Percentiles rank a stretch among this genome's conserved stretches.
Evolutionary conservation across 2,113 vertebrate species (phyloP).

Genomic region (Tauraco erythrolophus): DNA sequence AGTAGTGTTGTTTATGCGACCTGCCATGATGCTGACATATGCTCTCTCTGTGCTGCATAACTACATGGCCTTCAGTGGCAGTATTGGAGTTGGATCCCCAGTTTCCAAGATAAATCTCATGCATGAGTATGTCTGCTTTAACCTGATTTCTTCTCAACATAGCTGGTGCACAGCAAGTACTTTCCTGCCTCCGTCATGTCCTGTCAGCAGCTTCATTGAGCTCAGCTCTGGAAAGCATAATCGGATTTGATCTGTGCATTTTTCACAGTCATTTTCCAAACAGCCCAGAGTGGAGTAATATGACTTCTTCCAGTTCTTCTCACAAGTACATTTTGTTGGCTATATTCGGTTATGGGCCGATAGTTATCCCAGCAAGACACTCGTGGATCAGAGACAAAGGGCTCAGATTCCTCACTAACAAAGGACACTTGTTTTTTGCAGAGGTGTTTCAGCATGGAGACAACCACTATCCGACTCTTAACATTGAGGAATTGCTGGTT

Average conservation of each 20-base stretch:
- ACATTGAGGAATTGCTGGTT: neutral
- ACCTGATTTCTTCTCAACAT: neutral
- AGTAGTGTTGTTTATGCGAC: neutral
- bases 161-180: neutral
- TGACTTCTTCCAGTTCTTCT: neutral
- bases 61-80: fast-evolving
- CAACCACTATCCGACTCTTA: neutral
- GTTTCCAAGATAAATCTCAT: neutral
- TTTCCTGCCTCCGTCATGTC: neutral
- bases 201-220: neutral
- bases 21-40: fast-evolving
- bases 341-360: neutral
- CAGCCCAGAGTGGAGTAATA: neutral
- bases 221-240: neutral
- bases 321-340: neutral
- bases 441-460: neutral
- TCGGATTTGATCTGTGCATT: neutral
- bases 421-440: neutral
- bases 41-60: neutral
- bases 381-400: neutral
- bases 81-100: neutral
- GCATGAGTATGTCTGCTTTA: neutral
- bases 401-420: neutral
- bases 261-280: neutral
- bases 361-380: neutral